Evolutionary conservation across 2,113 vertebrate genomes (phyloP), one percentile per base, ranked within the genome.

Genomic region (Passer domesticus): DNA sequence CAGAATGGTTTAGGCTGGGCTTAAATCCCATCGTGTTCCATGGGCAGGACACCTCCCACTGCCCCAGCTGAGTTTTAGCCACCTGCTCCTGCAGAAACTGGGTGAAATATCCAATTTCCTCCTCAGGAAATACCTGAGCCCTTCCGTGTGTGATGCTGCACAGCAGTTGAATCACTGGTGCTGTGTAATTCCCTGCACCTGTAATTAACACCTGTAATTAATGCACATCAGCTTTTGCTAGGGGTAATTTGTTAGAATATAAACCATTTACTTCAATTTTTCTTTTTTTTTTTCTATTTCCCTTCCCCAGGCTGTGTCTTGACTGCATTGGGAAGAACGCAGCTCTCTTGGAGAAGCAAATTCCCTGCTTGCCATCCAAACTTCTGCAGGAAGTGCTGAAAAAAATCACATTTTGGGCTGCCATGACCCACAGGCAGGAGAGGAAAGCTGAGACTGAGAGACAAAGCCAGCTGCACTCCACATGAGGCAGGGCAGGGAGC

Each of bases 271-370:
- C 17, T 60, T 58, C 47, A 30, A 7, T 43, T 18, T 7, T 2
- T 1, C 3, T 4, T 6, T 0, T 0, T 5, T n/a, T 9, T 3
- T 2, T 4, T 0, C 8, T 11, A 0, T 16, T 56, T 44, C 24
- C 59, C 67, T 76, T n/a, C 86, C 79, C 52, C 94, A 99, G 99
- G 97, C 98, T 98, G 84, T 99, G 98, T 90, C 98, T 99, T 27
- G 99, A 99, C 96, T 99, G 97, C 96, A 98, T 99, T 66, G 99
- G 98, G 55, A 99, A 98, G 94, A 99, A 98, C 18, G 93, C 97
- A 31, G 17, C 83, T 52, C 96, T 95, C 44, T 88, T 99, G 43
- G 94, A 98, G 97, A 97, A 87, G 50, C 98, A 99, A 44, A 98
- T 99, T 46, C 96, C 97, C 11, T 96, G 97, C 55, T 97, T 99